phyloP scores from a whole-genome alignment of 2,113 vertebrate genomes.

The Daubentonia madagascariensis region DNA sequence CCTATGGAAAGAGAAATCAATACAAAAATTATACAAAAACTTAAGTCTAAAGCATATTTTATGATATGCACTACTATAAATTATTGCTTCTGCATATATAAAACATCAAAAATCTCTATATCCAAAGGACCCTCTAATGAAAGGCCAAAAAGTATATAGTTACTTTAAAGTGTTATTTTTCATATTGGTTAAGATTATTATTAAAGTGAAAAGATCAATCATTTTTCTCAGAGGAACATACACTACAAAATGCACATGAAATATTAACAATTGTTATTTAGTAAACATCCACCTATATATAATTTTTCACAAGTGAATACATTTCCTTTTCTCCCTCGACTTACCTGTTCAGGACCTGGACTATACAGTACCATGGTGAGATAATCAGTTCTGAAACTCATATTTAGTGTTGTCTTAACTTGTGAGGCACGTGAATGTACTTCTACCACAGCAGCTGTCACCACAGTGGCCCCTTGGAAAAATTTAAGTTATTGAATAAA shows the following conservation, averaged over 20 bases:
- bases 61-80: background rate
- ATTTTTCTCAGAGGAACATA: constrained; percentile 7
- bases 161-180: constrained; percentile 9
- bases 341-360: constrained; percentile 87
- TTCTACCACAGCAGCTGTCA: constrained; percentile 96
- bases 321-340: background rate
- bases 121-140: constrained; percentile 9
- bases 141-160: background rate
- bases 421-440: constrained; percentile 83
- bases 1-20: constrained; percentile 71
- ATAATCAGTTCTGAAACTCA: constrained; percentile 94
- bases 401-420: constrained; percentile 90
- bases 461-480: constrained; percentile 89
- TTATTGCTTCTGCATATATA: background rate
- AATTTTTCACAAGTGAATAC: background rate
- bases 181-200: background rate
- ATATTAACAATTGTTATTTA: background rate
- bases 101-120: background rate
- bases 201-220: background rate
- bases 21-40: constrained; percentile 49
- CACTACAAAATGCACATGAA: background rate
- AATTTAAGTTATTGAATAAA: constrained; percentile 20
- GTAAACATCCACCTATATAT: background rate
- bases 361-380: constrained; percentile 92
- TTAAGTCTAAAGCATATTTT: background rate